Base-by-base conservation (phyloP, 1,140 invertebrate genomes). In the Nautilus pompilius region DNA sequence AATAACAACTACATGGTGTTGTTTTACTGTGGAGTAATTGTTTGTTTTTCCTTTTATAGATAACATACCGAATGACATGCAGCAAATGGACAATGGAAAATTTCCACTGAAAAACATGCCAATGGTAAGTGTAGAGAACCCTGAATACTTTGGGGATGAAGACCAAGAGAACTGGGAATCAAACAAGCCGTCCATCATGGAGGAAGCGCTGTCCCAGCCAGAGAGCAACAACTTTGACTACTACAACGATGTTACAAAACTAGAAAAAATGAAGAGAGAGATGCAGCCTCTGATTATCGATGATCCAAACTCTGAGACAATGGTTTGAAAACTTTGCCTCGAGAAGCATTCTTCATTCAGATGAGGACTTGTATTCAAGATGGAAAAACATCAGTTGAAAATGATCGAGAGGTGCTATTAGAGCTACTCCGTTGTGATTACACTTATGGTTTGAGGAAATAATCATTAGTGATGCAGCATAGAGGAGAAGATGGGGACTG, bases 111-210 rank as follows among this genome's bases (percentile, higher is more conserved):
- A 53, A 26, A 28, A 53, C 22, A 53, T 53, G 2, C 17, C 49
- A 28, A 20, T 53, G 49, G 49, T 17, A 15, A 15, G 24, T 17
- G 49, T 53, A 24, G n/a, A 53, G 29, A 53, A 53, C 26, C 49
- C 49, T 26, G 49, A 53, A 26, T 53, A 53, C 29, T 53, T 53
- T 53, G n/a, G n/a, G n/a, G n/a, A n/a, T n/a, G n/a, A n/a, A n/a
- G n/a, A n/a, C n/a, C n/a, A n/a, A n/a, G 49, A 53, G 29, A 22
- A 53, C 24, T 28, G 29, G 6, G 26, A 53, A 24, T 5, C 20
- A 5, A 53, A 53, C 4, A 2, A 15, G 5, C 13, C 49, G 5
- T 28, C 13, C 17, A 28, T 22, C 4, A 28, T 20, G 15, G 49
- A 15, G 3, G 26, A 53, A 22, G 29, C 17, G 26, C 29, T 53